Evolutionary conservation across 2,797 vertebrate species (phyloP).

Genomic region (Scyliorhinus canicula): DNA sequence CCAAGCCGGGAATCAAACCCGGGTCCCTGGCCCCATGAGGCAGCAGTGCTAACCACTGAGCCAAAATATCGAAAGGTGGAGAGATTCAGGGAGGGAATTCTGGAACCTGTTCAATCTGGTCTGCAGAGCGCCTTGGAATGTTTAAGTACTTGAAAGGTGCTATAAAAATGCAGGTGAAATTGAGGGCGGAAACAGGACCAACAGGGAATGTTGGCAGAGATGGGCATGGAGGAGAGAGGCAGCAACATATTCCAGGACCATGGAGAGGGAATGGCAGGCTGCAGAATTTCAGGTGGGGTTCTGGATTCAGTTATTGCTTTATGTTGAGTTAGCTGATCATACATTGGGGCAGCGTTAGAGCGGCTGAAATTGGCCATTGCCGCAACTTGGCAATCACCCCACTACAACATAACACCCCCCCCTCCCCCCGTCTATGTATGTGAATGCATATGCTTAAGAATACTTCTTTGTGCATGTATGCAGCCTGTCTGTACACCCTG

Average conservation of each 20-base stretch:
- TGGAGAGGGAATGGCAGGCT: background rate
- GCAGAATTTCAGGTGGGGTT: background rate
- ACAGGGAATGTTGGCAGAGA: background rate
- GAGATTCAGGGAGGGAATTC: background rate
- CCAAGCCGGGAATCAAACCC: no score
- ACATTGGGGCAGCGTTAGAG: background rate
- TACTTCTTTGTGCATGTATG: no score
- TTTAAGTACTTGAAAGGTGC: background rate
- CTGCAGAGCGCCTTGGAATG: background rate
- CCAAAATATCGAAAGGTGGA: no score
- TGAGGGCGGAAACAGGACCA: background rate
- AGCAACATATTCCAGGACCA: background rate
- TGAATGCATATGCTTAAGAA: no score
- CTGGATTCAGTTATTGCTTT: background rate
- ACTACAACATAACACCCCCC: background rate
- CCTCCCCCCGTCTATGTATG: background rate
- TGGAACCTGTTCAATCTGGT: no score
- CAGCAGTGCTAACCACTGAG: no score
- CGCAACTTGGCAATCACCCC: no score
- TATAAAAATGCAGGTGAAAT: background rate
- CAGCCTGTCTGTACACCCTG: background rate
- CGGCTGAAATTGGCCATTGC: background rate
- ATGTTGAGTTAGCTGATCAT: background rate
- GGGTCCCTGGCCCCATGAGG: no score
- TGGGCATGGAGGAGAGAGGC: background rate